Base-by-base conservation (phyloP, 2,113 vertebrate species). In the Vimba vimba region DNA sequence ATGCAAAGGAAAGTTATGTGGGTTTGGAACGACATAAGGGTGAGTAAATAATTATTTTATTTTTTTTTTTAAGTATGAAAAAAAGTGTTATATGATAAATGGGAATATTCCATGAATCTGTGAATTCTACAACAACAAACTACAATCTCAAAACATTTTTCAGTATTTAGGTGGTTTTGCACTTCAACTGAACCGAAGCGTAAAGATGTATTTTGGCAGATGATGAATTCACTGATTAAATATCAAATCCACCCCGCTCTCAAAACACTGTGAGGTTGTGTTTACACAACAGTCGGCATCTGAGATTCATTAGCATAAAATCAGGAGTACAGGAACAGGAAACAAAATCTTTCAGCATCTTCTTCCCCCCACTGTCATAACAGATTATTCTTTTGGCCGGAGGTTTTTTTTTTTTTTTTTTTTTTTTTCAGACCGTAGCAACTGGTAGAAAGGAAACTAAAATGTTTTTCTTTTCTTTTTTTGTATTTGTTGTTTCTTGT, bases 201-300 rank as follows among this genome's bases (percentile, higher is more conserved):
- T 66, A 82, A 82, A 82, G 79, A 82, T 82, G 62, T 68, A 82
- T 82, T 82, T 82, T 83, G 64, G 81, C 64, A 73, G 81, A 73
- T 73, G 50, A 71, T 83, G 81, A 83, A 83, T 71, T 83, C 19
- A 23, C 45, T 73, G 83, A 87, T 92, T 83, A 75, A 73, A 89
- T 90, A 78, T 88, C 88, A 87, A 88, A 90, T 88, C 57, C 76
- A 86, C 89, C 79, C 47, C 60, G 27, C 47, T 75, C 75, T 85
- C 85, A 66, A 79, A 86, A 84, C 90, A 88, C 50, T 45, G 83
- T 57, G 47, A 30, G 87, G 88, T 88, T 80, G 82, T 91, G 75
- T 92, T 92, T 91, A 91, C 88, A 90, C 80, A 92, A 90, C 69
- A 90, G 45, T 62, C 36, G 23, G 23, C 85, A 73, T 85, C 86